A percentile compares a stretch with the other conserved stretches of the same genome.
phyloP scores from a whole-genome alignment of 2,113 vertebrate species.

The cat (Felis catus) region DNA sequence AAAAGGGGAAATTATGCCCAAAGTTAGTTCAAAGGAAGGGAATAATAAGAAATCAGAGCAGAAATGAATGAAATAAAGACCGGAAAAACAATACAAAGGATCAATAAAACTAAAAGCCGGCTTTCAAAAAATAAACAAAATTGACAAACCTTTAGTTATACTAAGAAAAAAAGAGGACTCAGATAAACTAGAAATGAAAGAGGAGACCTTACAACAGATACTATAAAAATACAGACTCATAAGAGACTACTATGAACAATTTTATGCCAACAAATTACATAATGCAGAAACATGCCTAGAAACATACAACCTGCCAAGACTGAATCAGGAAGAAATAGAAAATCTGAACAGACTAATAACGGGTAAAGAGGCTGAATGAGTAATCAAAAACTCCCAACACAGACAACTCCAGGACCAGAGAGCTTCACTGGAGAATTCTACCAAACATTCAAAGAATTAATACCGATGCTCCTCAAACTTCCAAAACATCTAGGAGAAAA shows the following conservation, averaged over 20 bases:
- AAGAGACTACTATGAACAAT: neutral
- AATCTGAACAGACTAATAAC: neutral
- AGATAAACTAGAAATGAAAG: neutral
- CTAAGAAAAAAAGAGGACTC: neutral
- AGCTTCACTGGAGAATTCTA: neutral
- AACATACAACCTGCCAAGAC: neutral
- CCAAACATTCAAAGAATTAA: neutral
- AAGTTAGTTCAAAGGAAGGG: neutral
- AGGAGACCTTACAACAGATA: neutral
- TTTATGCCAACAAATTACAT: neutral
- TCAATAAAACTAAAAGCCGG: neutral
- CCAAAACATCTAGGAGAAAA: neutral
- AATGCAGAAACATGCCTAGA: neutral
- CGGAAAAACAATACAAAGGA: neutral
- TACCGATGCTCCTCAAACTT: neutral
- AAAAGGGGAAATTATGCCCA: neutral
- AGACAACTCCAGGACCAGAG: neutral
- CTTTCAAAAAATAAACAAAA: neutral
- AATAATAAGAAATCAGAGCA: neutral
- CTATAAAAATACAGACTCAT: neutral
- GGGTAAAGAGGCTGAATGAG: neutral
- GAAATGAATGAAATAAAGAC: neutral
- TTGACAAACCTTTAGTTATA: neutral
- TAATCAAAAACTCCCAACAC: neutral
- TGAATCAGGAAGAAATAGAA: neutral